These are phyloP conservation scores for Agriotes lineatus DNA, from an alignment of 2,888 invertebrate species.

Conservation along the genomic window DNA sequence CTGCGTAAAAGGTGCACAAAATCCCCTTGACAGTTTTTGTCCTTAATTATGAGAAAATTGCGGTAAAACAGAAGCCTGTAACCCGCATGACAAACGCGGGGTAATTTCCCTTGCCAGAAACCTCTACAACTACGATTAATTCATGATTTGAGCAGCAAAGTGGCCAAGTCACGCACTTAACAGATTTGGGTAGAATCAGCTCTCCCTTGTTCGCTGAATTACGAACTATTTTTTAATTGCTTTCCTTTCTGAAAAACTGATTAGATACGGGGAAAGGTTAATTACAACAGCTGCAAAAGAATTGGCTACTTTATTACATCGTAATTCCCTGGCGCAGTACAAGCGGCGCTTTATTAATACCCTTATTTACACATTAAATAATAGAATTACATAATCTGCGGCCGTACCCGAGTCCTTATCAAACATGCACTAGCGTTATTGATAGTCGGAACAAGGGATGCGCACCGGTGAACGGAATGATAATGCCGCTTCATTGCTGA, in stretches of 20 bases:
- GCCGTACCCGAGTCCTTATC: background rate
- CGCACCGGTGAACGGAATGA: background rate
- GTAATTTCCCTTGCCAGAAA: background rate
- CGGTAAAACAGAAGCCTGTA: too few species aligned
- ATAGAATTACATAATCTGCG: background rate
- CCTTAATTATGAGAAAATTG: too few species aligned
- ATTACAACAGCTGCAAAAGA: background rate
- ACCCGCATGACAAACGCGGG: too few species aligned
- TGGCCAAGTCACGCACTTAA: conserved; percentile 19
- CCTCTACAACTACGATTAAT: background rate
- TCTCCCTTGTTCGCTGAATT: background rate
- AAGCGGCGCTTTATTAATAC: conserved; percentile 6
- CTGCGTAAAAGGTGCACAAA: too few species aligned
- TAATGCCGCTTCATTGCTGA: conserved; percentile 11
- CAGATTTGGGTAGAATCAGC: background rate
- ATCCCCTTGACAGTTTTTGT: too few species aligned
- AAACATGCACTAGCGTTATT: background rate
- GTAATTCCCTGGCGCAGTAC: background rate
- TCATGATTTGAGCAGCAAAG: background rate
- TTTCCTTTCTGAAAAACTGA: background rate
- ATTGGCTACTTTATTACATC: conserved; percentile 5
- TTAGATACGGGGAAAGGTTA: background rate
- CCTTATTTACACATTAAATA: conserved; percentile 9
- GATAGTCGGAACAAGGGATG: background rate
- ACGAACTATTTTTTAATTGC: background rate